Conservation (phyloP, 2,113 vertebrate genomes). For the Coryphaenoides rupestris region DNA sequence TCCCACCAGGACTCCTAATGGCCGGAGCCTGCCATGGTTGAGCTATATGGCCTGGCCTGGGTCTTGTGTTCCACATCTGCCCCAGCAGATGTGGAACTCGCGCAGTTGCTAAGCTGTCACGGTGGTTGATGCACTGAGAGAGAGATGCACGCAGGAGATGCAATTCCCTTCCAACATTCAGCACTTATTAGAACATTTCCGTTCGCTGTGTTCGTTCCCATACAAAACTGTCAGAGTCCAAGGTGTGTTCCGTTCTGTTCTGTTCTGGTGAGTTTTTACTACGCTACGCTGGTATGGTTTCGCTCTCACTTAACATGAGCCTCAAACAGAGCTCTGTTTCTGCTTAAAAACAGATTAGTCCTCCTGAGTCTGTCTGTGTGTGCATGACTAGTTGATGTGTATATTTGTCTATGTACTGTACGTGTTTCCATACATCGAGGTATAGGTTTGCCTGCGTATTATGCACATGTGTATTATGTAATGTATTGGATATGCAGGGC, state of each 20-base stretch:
- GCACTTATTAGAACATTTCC: neutral
- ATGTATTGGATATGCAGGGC: neutral
- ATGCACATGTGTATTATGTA: neutral
- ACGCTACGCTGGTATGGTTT: constrained; percentile 38
- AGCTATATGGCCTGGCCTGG: no score
- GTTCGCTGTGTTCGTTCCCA: neutral
- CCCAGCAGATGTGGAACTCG: no score
- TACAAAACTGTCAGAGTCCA: constrained; percentile 17
- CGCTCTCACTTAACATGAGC: constrained; percentile 25
- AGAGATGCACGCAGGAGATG: no score
- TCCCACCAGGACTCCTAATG: no score
- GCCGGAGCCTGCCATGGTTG: no score
- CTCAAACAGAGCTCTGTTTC: neutral
- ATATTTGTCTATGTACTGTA: no score
- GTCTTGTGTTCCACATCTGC: no score
- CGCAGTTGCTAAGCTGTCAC: no score
- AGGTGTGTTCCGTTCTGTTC: constrained; percentile 38
- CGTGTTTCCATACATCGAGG: no score
- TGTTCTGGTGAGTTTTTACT: constrained; percentile 21
- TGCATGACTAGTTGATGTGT: no score
- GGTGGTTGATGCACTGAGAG: no score
- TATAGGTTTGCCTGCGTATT: no score
- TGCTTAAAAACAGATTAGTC: constrained; percentile 6
- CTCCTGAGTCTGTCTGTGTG: neutral
- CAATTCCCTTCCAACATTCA: neutral